A percentile compares a stretch with the other conserved stretches of the same genome.
These are phyloP conservation scores for Pitta sordida DNA, from an alignment of 2,113 vertebrate genomes.

Conservation along the genomic window DNA sequence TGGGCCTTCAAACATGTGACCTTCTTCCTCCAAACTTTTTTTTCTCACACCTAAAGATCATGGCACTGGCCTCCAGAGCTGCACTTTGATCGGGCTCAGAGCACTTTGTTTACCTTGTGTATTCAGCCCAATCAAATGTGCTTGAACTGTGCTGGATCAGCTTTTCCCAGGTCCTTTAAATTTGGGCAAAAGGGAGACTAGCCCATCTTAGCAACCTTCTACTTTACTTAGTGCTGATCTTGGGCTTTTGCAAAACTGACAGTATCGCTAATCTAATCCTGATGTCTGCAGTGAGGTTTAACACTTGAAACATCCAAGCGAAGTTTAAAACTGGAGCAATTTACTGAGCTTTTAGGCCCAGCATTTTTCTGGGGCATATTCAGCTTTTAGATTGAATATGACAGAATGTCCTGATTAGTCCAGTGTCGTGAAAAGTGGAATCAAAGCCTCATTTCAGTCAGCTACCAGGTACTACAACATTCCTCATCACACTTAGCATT, in stretches of 20 bases:
- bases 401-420: constrained; percentile 13
- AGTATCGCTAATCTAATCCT: constrained; percentile 39
- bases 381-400: constrained; percentile 20
- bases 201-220: not conserved
- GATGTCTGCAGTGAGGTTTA: constrained; percentile 37
- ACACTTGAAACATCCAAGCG: constrained; percentile 12
- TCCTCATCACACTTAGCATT: not conserved
- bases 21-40: constrained; percentile 50
- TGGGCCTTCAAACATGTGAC: constrained; percentile 68
- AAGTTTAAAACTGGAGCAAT: not conserved
- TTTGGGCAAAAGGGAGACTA: not conserved
- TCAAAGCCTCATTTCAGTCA: not conserved
- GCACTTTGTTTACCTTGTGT: constrained; percentile 63
- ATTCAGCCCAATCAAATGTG: constrained; percentile 55
- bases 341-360: constrained; percentile 31
- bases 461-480: not conserved
- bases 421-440: not conserved
- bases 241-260: constrained; percentile 27
- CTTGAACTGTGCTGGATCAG: constrained; percentile 41
- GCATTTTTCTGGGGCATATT: not conserved
- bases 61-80: constrained; percentile 48
- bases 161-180: constrained; percentile 29
- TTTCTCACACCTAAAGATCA: constrained; percentile 71
- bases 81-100: constrained; percentile 23
- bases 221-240: not conserved